These are phyloP conservation scores for Octodonta nipae DNA, from an alignment of 2,888 invertebrate species.

Conservation along the genomic window DNA sequence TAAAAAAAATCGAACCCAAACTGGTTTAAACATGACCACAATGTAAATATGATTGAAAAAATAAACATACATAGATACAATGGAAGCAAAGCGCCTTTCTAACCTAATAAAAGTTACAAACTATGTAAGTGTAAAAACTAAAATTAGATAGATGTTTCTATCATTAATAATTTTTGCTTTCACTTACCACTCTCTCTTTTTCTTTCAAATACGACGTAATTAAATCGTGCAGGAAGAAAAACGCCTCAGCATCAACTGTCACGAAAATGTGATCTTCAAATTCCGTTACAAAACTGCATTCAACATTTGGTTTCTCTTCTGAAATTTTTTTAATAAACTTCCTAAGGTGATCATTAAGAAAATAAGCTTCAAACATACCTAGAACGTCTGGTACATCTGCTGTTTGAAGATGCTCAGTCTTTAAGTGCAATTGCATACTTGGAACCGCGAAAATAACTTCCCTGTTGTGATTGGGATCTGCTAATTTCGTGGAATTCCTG, in stretches of 20 bases:
- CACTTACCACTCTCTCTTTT: conserved; percentile 64
- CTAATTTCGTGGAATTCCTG: conserved; percentile 45
- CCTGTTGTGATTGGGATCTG: conserved; percentile 68
- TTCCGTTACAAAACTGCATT: conserved; percentile 95
- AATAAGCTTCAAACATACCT: conserved; percentile 34
- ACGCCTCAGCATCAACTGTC: conserved; percentile 94
- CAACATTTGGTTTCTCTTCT: conserved; percentile 77
- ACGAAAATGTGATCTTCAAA: conserved; percentile 98
- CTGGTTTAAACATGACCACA: too few species aligned
- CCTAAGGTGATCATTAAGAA: not conserved
- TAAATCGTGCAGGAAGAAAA: conserved; percentile 93
- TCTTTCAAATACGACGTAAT: conserved; percentile 92
- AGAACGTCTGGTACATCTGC: conserved; percentile 53
- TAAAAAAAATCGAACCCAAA: too few species aligned
- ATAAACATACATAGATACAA: too few species aligned
- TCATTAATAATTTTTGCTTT: too few species aligned
- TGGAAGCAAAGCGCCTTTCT: too few species aligned
- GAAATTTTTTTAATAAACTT: conserved; percentile 6
- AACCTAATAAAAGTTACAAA: too few species aligned
- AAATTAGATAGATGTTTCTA: too few species aligned
- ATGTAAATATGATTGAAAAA: too few species aligned
- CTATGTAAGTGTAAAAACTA: too few species aligned
- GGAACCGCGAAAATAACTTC: conserved; percentile 96
- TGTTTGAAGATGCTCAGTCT: conserved; percentile 82
- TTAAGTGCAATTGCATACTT: conserved; percentile 79